Percentiles rank a stretch among this genome's conserved stretches.
phyloP scores from a whole-genome alignment of 2,888 invertebrate genomes.

The Epirrhoe tristata region DNA sequence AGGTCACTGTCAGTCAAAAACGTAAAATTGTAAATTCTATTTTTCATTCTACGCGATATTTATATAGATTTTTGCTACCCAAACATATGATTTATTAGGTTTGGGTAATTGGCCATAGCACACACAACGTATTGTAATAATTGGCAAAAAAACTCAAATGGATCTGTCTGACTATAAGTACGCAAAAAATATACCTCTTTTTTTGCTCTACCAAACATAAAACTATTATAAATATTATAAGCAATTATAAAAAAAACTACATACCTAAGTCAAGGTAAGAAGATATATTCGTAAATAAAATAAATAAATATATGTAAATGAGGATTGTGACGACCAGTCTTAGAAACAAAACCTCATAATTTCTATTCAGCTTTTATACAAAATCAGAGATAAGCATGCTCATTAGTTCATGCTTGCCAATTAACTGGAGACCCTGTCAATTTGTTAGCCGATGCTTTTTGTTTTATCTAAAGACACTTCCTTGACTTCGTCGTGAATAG shows the following conservation, averaged over 20 bases:
- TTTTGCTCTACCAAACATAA: background rate
- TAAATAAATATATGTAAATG: too few relatives aligned
- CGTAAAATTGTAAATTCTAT: too few relatives aligned
- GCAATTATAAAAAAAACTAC: background rate
- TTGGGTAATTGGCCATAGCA: constrained; percentile 23
- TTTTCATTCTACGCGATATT: constrained; percentile 17
- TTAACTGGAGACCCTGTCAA: constrained; percentile 44
- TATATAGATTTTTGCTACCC: constrained; percentile 20
- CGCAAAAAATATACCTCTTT: background rate
- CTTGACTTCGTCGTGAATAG: constrained; percentile 18
- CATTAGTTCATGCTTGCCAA: constrained; percentile 35
- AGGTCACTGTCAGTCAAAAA: too few relatives aligned
- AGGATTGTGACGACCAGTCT: background rate
- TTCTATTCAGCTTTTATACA: constrained; percentile 39
- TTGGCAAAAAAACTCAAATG: constrained; percentile 2
- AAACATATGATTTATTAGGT: constrained; percentile 26
- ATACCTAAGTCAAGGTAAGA: background rate
- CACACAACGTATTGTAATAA: constrained; percentile 10
- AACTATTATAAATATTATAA: background rate
- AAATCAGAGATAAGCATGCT: constrained; percentile 33
- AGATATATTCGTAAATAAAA: too few relatives aligned
- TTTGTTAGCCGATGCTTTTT: constrained; percentile 38
- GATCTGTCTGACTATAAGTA: background rate
- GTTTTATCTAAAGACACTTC: constrained; percentile 32
- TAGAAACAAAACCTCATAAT: too few relatives aligned